phyloP scores from a whole-genome alignment of 1,140 invertebrate species.

The Homarus americanus region DNA sequence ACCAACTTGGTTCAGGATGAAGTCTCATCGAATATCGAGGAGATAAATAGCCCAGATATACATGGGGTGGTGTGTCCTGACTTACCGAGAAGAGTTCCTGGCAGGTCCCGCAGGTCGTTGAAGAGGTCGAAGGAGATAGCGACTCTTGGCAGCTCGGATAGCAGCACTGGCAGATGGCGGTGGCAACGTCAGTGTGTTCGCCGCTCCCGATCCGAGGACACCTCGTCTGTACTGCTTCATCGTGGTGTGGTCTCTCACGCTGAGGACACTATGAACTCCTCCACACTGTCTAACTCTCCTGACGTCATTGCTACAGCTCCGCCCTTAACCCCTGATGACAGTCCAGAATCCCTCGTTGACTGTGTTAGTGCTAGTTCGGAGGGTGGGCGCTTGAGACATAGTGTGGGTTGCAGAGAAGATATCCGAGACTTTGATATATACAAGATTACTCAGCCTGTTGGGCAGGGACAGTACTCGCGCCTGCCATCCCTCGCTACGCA shows the following conservation, averaged over 20 bases:
- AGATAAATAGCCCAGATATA: background rate
- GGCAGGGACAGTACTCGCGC: slow-evolving; percentile 36
- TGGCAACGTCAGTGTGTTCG: slow-evolving; percentile 39
- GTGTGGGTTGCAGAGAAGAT: slow-evolving; percentile 35
- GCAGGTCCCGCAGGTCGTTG: background rate
- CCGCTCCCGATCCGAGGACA: background rate
- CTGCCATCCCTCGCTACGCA: slow-evolving; percentile 37
- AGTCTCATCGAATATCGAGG: background rate
- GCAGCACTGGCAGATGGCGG: background rate
- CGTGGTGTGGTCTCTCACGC: background rate
- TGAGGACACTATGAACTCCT: background rate
- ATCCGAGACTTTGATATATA: slow-evolving; percentile 56
- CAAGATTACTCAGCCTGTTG: slow-evolving; percentile 12
- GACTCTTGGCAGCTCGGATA: slow-evolving; percentile 5
- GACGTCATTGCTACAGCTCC: background rate
- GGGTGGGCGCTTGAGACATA: background rate
- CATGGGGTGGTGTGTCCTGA: background rate
- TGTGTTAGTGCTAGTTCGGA: background rate
- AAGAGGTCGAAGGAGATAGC: background rate
- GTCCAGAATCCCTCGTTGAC: background rate
- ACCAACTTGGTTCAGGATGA: background rate
- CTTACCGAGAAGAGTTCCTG: background rate
- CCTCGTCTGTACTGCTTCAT: background rate
- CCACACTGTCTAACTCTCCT: background rate
- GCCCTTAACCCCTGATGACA: background rate